Conservation (phyloP, 2,888 invertebrate species). For the Harpalus rufipes region DNA sequence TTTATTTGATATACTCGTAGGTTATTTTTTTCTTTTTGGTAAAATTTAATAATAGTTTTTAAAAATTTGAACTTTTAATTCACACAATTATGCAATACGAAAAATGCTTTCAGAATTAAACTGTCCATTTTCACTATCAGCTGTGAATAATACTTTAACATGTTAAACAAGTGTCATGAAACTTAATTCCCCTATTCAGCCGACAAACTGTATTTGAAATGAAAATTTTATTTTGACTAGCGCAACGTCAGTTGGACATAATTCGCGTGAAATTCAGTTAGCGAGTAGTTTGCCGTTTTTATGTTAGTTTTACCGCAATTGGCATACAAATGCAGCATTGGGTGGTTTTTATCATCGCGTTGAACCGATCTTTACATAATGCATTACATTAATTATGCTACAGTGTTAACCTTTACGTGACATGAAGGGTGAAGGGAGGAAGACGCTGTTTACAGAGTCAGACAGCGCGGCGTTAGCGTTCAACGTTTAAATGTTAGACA, state of each 20-base stretch:
- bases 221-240: slow-evolving; percentile 10
- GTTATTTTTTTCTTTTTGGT: too few species aligned
- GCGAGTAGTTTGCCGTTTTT: slow-evolving; percentile 22
- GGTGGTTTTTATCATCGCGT: slow-evolving; percentile 25
- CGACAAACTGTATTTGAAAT: slow-evolving; percentile 7
- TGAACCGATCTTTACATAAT: slow-evolving; percentile 61
- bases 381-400: slow-evolving; percentile 65
- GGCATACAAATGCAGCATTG: slow-evolving; percentile 40
- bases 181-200: background rate
- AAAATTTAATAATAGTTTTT: too few species aligned
- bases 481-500: slow-evolving; percentile 62
- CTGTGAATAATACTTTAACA: background rate
- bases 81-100: too few species aligned
- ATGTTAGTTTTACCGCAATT: slow-evolving; percentile 35
- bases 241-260: slow-evolving; percentile 1
- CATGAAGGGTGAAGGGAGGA: slow-evolving; percentile 13
- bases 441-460: slow-evolving; percentile 34
- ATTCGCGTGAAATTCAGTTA: slow-evolving; percentile 36
- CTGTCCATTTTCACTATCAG: background rate
- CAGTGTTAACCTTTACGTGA: slow-evolving; percentile 64
- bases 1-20: too few species aligned
- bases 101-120: too few species aligned
- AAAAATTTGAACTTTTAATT: too few species aligned
- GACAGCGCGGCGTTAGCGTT: slow-evolving; percentile 10
- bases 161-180: background rate